A percentile compares a stretch with the other conserved stretches of the same genome.
These are phyloP conservation scores for Anniella stebbinsi DNA, from an alignment of 2,797 vertebrate genomes.

Conservation along the genomic window DNA sequence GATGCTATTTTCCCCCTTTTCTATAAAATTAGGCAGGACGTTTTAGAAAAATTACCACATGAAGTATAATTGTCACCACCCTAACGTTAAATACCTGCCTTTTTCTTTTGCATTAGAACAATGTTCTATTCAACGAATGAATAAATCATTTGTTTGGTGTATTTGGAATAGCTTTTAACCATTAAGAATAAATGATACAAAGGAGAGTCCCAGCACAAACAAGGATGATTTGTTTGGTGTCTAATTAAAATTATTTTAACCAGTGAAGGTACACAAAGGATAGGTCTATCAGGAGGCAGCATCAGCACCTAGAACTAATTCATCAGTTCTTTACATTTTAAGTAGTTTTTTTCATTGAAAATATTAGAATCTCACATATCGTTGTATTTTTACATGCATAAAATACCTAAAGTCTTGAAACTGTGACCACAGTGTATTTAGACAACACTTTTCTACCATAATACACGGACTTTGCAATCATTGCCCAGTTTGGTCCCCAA, in stretches of 20 bases:
- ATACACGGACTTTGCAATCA: not conserved
- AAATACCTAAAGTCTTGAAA: not conserved
- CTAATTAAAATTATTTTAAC: not conserved
- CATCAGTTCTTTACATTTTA: slow-evolving; percentile 5
- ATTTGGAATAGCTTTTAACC: not conserved
- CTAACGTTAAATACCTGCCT: slow-evolving; percentile 2
- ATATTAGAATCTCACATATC: not conserved
- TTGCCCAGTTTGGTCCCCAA: not conserved
- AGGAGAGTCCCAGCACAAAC: not conserved
- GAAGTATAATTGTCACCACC: not conserved
- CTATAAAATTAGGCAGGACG: slow-evolving; percentile 28
- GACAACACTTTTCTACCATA: not conserved
- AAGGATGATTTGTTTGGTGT: not conserved
- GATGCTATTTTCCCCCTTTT: slow-evolving; percentile 33
- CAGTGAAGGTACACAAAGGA: not conserved
- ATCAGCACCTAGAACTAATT: not conserved
- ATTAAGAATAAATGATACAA: slow-evolving; percentile 10
- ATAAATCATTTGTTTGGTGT: slow-evolving; percentile 17
- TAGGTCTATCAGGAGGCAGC: not conserved
- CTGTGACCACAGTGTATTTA: not conserved
- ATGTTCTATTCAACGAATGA: slow-evolving; percentile 25
- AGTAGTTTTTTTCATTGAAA: not conserved
- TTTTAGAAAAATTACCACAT: slow-evolving; percentile 13
- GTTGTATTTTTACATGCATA: too few relatives aligned
- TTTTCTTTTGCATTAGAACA: slow-evolving; percentile 17